phyloP scores from a whole-genome alignment of 2,797 vertebrate species.

The Hemitrygon akajei region DNA sequence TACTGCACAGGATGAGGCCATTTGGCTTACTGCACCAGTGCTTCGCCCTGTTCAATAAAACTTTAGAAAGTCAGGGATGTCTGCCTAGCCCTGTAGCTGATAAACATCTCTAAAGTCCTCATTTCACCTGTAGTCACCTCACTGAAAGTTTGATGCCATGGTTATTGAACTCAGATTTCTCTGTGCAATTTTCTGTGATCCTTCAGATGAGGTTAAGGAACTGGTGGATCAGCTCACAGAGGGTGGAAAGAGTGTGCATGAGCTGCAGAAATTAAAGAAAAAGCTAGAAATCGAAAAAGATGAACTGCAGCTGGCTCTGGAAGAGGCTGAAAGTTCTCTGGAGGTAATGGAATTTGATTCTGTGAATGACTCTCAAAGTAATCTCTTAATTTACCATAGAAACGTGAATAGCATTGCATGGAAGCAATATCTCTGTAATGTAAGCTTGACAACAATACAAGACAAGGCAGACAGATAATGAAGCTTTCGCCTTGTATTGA shows the following conservation, averaged over 20 bases:
- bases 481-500: neutral
- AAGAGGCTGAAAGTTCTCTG: slow-evolving; percentile 60
- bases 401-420: neutral
- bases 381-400: neutral
- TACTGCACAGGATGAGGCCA: neutral
- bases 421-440: neutral
- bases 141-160: neutral
- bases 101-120: neutral
- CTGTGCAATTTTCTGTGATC: slow-evolving; percentile 25
- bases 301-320: slow-evolving; percentile 64
- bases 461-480: neutral
- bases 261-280: slow-evolving; percentile 63
- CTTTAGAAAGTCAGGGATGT: neutral
- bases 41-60: no score
- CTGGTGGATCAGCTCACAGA: slow-evolving; percentile 63
- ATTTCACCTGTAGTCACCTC: neutral
- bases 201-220: slow-evolving; percentile 65
- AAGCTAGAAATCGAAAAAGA: slow-evolving; percentile 62
- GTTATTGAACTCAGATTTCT: neutral
- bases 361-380: neutral
- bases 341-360: slow-evolving; percentile 50
- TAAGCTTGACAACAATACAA: neutral
- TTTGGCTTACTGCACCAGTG: neutral
- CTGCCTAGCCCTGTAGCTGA: neutral
- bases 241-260: slow-evolving; percentile 54